Evolutionary conservation across 2,113 vertebrate species (phyloP).

Genomic region (Cyphomyrus plagiostoma): DNA sequence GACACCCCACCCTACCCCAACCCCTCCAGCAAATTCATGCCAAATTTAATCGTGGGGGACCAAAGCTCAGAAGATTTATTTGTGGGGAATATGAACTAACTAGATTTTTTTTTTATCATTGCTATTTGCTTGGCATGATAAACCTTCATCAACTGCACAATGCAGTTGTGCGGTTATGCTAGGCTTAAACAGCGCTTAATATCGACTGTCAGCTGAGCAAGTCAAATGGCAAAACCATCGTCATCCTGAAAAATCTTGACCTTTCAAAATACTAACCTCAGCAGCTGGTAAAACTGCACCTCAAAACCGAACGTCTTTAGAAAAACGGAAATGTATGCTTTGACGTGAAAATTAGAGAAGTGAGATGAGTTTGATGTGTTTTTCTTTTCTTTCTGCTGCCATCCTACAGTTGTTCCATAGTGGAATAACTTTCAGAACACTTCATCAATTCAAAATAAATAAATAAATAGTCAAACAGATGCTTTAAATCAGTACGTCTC

Average conservation of each 20-base stretch:
- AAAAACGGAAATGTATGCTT: neutral
- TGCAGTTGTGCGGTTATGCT: neutral
- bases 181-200: neutral
- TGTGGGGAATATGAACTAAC: neutral
- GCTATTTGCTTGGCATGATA: neutral
- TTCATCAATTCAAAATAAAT: neutral
- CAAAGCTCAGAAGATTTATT: neutral
- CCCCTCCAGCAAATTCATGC: no score
- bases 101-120: neutral
- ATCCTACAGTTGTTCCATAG: neutral
- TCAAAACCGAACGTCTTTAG: neutral
- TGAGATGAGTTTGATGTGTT: neutral
- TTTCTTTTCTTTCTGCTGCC: neutral
- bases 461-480: neutral
- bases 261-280: neutral
- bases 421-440: neutral
- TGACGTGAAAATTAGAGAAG: neutral
- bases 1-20: no score
- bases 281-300: neutral
- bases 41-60: neutral
- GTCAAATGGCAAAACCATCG: neutral
- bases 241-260: neutral
- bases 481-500: neutral
- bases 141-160: neutral
- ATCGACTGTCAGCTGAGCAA: neutral